phyloP scores from a whole-genome alignment of 2,797 vertebrate species.

The Tenualosa thibaudeaui region DNA sequence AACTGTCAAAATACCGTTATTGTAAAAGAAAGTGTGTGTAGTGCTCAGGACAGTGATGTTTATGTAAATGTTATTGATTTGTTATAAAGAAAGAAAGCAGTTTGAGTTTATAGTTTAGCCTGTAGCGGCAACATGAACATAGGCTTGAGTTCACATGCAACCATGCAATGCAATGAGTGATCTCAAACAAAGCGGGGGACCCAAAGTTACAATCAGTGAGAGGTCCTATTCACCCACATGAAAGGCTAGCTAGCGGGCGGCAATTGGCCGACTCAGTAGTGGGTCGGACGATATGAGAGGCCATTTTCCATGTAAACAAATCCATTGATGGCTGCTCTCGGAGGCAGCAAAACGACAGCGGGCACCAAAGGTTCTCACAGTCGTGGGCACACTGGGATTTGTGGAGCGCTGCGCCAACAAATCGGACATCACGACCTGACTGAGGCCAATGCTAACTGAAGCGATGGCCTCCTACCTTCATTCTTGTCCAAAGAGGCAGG shows the following conservation, averaged over 20 bases:
- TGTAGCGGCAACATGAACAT: conserved; percentile 16
- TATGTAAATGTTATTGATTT: neutral
- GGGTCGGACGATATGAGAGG: conserved; percentile 60
- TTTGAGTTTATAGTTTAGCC: conserved; percentile 11
- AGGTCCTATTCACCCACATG: conserved; percentile 73
- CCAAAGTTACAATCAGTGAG: conserved; percentile 75
- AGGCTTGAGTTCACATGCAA: conserved; percentile 53
- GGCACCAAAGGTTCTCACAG: conserved; percentile 2
- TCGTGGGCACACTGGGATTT: neutral
- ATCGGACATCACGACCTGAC: neutral
- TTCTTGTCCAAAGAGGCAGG: conserved; percentile 35
- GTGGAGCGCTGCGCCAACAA: neutral
- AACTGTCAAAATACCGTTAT: too few species aligned
- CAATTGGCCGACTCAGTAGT: conserved; percentile 68
- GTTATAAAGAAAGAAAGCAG: neutral
- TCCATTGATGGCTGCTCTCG: conserved; percentile 64
- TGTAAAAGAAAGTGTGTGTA: neutral
- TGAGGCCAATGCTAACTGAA: conserved; percentile 30
- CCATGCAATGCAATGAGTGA: conserved; percentile 66
- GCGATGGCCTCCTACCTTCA: conserved; percentile 44
- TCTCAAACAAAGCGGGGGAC: conserved; percentile 71
- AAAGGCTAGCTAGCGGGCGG: conserved; percentile 68
- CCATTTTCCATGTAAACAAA: conserved; percentile 73
- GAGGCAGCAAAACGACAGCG: neutral
- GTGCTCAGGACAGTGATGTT: neutral